Evolutionary conservation across 2,888 invertebrate species (phyloP), one percentile per base, ranked within the genome.

Genomic region (Harmothoe impar): DNA sequence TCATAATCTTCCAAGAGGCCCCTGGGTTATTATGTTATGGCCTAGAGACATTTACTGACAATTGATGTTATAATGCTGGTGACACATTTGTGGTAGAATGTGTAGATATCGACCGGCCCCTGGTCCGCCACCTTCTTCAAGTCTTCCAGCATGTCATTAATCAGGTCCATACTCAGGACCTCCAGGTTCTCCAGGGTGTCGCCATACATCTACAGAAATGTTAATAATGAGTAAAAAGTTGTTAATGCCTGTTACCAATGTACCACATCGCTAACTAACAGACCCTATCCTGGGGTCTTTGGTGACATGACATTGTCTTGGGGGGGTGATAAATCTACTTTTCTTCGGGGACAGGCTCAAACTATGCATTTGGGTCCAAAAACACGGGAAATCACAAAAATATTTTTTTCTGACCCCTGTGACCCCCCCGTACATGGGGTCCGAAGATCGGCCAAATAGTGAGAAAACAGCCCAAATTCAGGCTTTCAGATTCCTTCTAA

Each of bases 171-270:
- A 3, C 5, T 29, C 3, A 78, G 3, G 31, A 33, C 35, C 29
- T 78, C 78, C 17, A 78, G 35, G 20, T 29, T 78, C 31, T 33
- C 31, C 35, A 78, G 29, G 5, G 78, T 78, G 78, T 78, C 78
- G 3, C 31, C 78, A 29, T 78, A 78, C 78, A 78, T 78, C 78
- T 78, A 20, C 0, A 78, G 20, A 78, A 33, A 20, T 3, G 15
- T 62, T 7, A 62, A n/a, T 62, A 20, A 54, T 54, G 54, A 54
- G 54, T 20, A 15, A 54, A 20, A 15, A 15, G 10, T 15, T 10
- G 20, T 15, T 54, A 54, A 15, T 54, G 54, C 54, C 54, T 10
- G 12, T 20, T 15, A 15, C 12, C 10, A 54, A 20, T 54, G 10
- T 54, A 54, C 20, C 10, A 15, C 54, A 54, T 54, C 20, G 10